A percentile compares a stretch with the other conserved stretches of the same genome.
Evolutionary conservation across 2,113 vertebrate species (phyloP).

Genomic region (Bothrops jararaca): DNA sequence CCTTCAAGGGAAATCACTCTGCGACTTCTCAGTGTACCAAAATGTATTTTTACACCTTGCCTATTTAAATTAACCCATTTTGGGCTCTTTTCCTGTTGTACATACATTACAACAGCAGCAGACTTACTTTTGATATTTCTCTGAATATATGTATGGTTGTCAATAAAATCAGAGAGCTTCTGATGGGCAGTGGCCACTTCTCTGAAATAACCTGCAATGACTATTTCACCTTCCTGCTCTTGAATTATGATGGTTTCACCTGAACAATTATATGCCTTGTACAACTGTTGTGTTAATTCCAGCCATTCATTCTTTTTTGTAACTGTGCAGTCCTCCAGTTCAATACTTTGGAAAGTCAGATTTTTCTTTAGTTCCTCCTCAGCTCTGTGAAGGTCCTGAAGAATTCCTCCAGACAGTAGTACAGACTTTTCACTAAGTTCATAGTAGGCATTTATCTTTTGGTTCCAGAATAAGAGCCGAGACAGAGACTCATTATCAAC

Average conservation of each 20-base stretch:
- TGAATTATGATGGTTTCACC: slow-evolving; percentile 56
- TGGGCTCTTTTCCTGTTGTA: slow-evolving; percentile 53
- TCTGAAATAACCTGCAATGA: slow-evolving; percentile 71
- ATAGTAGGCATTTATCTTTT: slow-evolving; percentile 71
- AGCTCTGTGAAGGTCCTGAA: slow-evolving; percentile 64
- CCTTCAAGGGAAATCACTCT: slow-evolving; percentile 73
- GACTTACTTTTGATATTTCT: slow-evolving; percentile 58
- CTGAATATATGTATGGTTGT: slow-evolving; percentile 67
- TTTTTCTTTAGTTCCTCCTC: slow-evolving; percentile 65
- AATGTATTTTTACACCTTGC: slow-evolving; percentile 61
- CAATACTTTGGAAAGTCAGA: slow-evolving; percentile 62
- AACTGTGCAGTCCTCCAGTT: slow-evolving; percentile 70
- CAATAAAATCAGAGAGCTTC: slow-evolving; percentile 70
- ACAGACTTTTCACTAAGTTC: slow-evolving; percentile 57
- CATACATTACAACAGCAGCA: slow-evolving; percentile 63
- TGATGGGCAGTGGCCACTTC: slow-evolving; percentile 53
- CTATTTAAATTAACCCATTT: slow-evolving; percentile 44
- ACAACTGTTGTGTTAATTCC: slow-evolving; percentile 50
- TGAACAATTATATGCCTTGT: slow-evolving; percentile 39
- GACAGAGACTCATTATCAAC: slow-evolving; percentile 70
- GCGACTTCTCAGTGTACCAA: slow-evolving; percentile 21
- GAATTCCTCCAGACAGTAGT: slow-evolving; percentile 62
- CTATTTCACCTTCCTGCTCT: slow-evolving; percentile 52
- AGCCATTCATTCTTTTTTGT: slow-evolving; percentile 70
- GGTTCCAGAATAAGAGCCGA: slow-evolving; percentile 69